A percentile compares a stretch with the other conserved stretches of the same genome.
Conservation (phyloP, 2,113 vertebrate genomes). For the Reinhardtius hippoglossoides region DNA sequence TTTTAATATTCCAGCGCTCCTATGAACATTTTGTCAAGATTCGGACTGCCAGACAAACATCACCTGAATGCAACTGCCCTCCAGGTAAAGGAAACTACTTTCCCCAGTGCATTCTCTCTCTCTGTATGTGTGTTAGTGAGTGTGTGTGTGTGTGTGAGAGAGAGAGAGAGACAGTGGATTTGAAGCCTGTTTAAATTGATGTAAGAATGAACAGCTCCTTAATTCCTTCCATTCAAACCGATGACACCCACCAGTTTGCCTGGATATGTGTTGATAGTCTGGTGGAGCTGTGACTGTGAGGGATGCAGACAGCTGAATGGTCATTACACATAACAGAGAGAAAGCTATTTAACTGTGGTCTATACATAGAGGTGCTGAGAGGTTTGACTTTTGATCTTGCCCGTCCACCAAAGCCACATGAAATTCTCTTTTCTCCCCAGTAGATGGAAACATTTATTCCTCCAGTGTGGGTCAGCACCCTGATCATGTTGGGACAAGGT, state of each 20-base stretch:
- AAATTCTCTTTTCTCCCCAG: slow-evolving; percentile 73
- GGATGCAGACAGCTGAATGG: slow-evolving; percentile 76
- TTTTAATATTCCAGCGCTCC: slow-evolving; percentile 84
- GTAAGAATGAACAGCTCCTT: slow-evolving; percentile 29
- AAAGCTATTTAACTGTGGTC: slow-evolving; percentile 64
- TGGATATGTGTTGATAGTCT: slow-evolving; percentile 41
- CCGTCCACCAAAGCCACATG: slow-evolving; percentile 36
- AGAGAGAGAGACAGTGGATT: background rate
- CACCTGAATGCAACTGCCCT: slow-evolving; percentile 94
- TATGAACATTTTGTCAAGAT: slow-evolving; percentile 93
- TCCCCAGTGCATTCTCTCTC: too few relatives aligned
- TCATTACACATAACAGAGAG: slow-evolving; percentile 62
- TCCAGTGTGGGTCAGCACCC: slow-evolving; percentile 33
- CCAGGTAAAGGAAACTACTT: slow-evolving; percentile 88
- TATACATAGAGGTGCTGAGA: slow-evolving; percentile 77
- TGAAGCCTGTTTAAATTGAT: slow-evolving; percentile 3
- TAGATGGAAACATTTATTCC: slow-evolving; percentile 82
- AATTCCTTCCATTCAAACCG: slow-evolving; percentile 26
- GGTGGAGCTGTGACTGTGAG: slow-evolving; percentile 51
- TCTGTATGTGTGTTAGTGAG: background rate
- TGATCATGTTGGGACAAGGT: slow-evolving; percentile 15
- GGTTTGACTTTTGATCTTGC: slow-evolving; percentile 55
- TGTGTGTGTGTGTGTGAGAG: background rate
- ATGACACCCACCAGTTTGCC: slow-evolving; percentile 18
- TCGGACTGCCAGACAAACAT: slow-evolving; percentile 88